Evolutionary conservation across 2,113 vertebrate genomes (phyloP).

Genomic region (Hoplias malabaricus): DNA sequence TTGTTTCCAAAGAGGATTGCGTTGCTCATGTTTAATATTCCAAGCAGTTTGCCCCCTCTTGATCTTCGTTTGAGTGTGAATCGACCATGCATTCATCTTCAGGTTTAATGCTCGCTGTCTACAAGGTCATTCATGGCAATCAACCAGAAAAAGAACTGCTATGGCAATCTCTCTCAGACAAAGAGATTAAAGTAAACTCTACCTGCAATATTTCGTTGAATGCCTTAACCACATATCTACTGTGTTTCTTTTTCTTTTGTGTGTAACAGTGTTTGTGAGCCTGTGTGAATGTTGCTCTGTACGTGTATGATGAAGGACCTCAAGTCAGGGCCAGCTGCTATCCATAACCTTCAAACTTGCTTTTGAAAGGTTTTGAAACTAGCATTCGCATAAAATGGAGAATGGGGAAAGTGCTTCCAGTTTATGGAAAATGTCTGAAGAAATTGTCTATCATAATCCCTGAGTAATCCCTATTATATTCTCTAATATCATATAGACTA

Average conservation of each 20-base stretch:
- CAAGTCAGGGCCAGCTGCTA: background rate
- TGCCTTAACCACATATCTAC: slow-evolving; percentile 88
- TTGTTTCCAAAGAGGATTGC: slow-evolving; percentile 96
- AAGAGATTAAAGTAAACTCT: slow-evolving; percentile 90
- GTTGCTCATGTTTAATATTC: slow-evolving; percentile 55
- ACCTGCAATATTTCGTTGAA: slow-evolving; percentile 96
- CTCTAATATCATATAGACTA: slow-evolving; percentile 19
- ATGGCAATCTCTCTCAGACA: slow-evolving; percentile 88
- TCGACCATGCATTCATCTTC: slow-evolving; percentile 53
- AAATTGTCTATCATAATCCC: slow-evolving; percentile 13
- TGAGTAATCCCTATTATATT: slow-evolving; percentile 5
- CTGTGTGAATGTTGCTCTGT: slow-evolving; percentile 26
- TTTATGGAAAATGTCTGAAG: background rate
- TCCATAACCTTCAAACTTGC: background rate
- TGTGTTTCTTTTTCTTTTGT: slow-evolving; percentile 51
- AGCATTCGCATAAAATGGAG: background rate
- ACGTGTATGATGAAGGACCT: background rate
- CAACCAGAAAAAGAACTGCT: slow-evolving; percentile 81
- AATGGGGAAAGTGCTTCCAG: slow-evolving; percentile 34
- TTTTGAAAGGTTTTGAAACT: background rate
- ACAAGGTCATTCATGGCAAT: slow-evolving; percentile 59
- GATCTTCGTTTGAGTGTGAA: slow-evolving; percentile 45
- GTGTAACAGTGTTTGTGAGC: slow-evolving; percentile 25
- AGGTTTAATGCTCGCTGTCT: slow-evolving; percentile 55
- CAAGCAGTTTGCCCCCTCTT: slow-evolving; percentile 34